Conservation (phyloP, 2,113 vertebrate genomes). For the Vidua macroura region DNA sequence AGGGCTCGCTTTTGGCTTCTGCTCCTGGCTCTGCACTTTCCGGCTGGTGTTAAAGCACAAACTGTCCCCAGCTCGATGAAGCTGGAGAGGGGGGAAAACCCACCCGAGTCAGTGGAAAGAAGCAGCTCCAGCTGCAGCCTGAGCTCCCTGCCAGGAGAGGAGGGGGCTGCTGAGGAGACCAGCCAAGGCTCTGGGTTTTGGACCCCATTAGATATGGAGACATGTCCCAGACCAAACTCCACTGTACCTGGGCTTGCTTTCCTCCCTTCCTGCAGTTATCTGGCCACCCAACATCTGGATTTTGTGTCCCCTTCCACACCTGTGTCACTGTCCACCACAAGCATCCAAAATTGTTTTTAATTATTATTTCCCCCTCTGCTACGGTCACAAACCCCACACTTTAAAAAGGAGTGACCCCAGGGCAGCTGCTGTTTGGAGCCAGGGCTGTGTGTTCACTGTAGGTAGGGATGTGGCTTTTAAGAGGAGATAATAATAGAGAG, state of each 20-base stretch:
- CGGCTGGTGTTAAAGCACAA: background rate
- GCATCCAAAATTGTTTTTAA: background rate
- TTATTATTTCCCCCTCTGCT: background rate
- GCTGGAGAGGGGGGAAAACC: background rate
- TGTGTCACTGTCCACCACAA: background rate
- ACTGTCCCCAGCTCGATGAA: fast-evolving
- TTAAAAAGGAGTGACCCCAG: slow-evolving; percentile 19
- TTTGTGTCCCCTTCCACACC: background rate
- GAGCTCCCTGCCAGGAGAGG: background rate
- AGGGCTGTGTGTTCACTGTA: slow-evolving; percentile 21
- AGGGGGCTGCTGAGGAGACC: background rate
- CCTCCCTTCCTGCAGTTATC: background rate
- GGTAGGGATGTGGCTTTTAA: slow-evolving; percentile 41
- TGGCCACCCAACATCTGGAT: no score
- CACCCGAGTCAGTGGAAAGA: background rate
- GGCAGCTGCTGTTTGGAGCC: slow-evolving; percentile 27
- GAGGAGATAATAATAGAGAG: slow-evolving; percentile 21
- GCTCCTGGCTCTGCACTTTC: background rate
- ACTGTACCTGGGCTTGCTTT: fast-evolving
- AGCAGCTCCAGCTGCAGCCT: background rate
- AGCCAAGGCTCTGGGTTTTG: background rate
- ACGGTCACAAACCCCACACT: fast-evolving
- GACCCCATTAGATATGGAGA: background rate
- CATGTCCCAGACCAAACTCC: background rate
- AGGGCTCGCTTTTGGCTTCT: background rate